Base-by-base conservation (phyloP, 53 echinoderm and acorn worm genomes). In the Glandiceps talaboti region DNA sequence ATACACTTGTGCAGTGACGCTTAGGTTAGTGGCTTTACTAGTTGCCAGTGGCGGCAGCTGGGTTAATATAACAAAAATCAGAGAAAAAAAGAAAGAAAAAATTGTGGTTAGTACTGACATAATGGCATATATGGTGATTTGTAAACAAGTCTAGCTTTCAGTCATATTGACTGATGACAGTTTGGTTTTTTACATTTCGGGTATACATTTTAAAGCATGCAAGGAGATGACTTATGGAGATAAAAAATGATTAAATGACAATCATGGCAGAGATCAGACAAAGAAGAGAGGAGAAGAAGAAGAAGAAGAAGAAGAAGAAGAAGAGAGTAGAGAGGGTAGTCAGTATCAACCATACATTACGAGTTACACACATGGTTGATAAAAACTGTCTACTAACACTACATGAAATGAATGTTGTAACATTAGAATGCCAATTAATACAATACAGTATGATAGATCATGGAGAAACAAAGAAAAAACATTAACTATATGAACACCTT, bases 41-140 rank as follows among this genome's bases (percentile, higher is more conserved):
- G 83, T 83, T 83, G 83, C 83, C 83, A 29, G 83, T 83, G 78
- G 77, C 83, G 31, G 83, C 83, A 77, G 78, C n/a, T n/a, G 83
- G 77, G 72, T 77, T 74, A 75, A 33, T 76, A 77, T 77, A 75
- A 29, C 33, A 83, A 72, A 77, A 77, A 72, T 31, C 73, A 73
- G 77, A 77, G 73, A 83, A 83, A 82, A 82, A 83, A 80, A 64
- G 64, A 73, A 80, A 20, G 20, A 45, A 45, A 45, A 45, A 45
- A 45, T 20, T 45, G 6, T 45, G 64, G 64, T 45, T 45, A 45
- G 64, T 45, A 45, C 64, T 45, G 64, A 45, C 64, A 45, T 45
- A 45, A 45, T 45, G 64, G 64, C 64, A 45, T 45, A 45, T n/a
- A 45, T 45, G 64, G 64, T 12, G 64, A 45, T 45, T 45, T 20